Conservation (phyloP, 2,797 vertebrate genomes). For the Tinamus major region DNA sequence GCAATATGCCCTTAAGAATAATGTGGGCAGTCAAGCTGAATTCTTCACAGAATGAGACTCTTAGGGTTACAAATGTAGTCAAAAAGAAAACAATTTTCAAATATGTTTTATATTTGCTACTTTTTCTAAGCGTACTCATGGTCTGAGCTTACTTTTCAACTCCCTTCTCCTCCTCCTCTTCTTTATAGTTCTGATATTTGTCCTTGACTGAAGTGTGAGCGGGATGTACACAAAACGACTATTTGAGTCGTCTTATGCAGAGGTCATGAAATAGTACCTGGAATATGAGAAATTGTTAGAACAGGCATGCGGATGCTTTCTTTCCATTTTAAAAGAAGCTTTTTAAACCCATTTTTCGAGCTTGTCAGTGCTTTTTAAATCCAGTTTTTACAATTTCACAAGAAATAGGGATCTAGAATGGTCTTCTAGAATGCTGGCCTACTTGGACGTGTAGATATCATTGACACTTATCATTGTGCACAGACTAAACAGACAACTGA, state of each 20-base stretch:
- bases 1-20: background rate
- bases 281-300: background rate
- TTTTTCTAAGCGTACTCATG: background rate
- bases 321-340: background rate
- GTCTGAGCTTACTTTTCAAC: background rate
- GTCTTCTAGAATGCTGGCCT: background rate
- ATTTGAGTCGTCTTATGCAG: background rate
- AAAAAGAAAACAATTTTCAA: background rate
- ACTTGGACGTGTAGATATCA: background rate
- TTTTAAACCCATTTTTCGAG: background rate
- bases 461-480: background rate
- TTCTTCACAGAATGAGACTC: background rate
- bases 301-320: background rate
- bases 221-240: background rate
- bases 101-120: background rate
- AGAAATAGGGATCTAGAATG: background rate
- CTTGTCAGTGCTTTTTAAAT: background rate
- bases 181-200: background rate
- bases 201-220: background rate
- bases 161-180: background rate
- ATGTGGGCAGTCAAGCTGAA: background rate
- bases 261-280: background rate
- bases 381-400: background rate
- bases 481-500: background rate
- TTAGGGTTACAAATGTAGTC: background rate